Conservation (phyloP, 2,113 vertebrate genomes). For the Spizaetus ornatus region DNA sequence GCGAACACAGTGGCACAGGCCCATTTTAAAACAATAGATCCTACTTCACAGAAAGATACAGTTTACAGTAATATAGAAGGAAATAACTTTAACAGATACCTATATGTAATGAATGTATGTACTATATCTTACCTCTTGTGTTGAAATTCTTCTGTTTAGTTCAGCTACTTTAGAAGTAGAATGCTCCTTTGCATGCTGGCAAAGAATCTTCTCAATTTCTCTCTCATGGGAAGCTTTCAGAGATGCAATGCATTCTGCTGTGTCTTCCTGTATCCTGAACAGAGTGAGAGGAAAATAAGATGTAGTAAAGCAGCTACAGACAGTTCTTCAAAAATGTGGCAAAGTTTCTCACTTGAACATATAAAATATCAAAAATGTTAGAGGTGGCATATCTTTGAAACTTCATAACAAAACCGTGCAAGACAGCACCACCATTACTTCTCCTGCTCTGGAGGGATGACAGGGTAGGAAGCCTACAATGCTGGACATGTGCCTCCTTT, state of each 20-base stretch:
- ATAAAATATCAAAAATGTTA: not conserved
- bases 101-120: not conserved
- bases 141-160: constrained; percentile 78
- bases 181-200: constrained; percentile 82
- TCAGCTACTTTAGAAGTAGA: constrained; percentile 86
- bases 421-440: not conserved
- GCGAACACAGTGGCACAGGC: not conserved
- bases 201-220: constrained; percentile 78
- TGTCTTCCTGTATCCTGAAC: constrained; percentile 76
- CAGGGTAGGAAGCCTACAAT: not conserved
- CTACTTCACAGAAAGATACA: not conserved
- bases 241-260: constrained; percentile 72
- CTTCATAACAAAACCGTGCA: not conserved
- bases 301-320: not conserved
- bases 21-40: not conserved
- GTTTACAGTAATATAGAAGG: not conserved
- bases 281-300: not conserved
- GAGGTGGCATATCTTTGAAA: not conserved
- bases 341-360: not conserved
- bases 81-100: not conserved
- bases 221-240: constrained; percentile 79
- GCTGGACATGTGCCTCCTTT: not conserved
- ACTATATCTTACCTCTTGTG: constrained; percentile 81
- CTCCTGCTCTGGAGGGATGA: not conserved
- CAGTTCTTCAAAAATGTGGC: not conserved